A percentile compares a stretch with the other conserved stretches of the same genome.
Evolutionary conservation across 2,888 invertebrate genomes (phyloP).

Genomic region (Octodonta nipae): DNA sequence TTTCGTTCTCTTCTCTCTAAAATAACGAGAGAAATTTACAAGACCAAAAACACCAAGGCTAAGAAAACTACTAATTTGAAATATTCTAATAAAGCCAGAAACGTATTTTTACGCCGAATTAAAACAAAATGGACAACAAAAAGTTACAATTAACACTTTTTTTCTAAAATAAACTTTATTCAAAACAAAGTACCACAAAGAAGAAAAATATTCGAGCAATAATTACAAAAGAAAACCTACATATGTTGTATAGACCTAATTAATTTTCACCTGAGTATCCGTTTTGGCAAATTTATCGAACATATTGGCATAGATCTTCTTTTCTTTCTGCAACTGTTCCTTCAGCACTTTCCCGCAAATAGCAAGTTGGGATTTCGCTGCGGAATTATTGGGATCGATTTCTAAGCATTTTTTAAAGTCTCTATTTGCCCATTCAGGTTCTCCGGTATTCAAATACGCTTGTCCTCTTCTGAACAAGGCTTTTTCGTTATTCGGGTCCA

Average conservation of each 20-base stretch:
- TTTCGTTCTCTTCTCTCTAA: slow-evolving; percentile 61
- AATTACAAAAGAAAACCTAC: too few species aligned
- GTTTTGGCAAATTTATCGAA: slow-evolving; percentile 81
- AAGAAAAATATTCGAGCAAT: too few species aligned
- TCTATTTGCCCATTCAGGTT: slow-evolving; percentile 59
- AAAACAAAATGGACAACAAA: too few species aligned
- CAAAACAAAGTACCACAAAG: too few species aligned
- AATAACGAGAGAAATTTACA: slow-evolving; percentile 2
- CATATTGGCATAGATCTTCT: slow-evolving; percentile 84
- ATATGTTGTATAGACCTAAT: too few species aligned
- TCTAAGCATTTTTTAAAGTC: slow-evolving; percentile 59
- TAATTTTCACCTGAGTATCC: slow-evolving; percentile 53
- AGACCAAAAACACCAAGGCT: too few species aligned
- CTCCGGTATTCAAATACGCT: slow-evolving; percentile 60
- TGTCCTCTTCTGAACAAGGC: slow-evolving; percentile 79
- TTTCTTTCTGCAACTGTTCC: slow-evolving; percentile 66
- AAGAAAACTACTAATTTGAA: too few species aligned
- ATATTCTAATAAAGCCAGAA: too few species aligned
- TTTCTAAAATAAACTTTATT: too few species aligned
- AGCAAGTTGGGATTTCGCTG: slow-evolving; percentile 65
- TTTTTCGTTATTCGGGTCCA: slow-evolving; percentile 70
- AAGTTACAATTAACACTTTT: too few species aligned
- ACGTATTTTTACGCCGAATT: too few species aligned
- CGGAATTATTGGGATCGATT: slow-evolving; percentile 75
- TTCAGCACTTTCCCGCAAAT: slow-evolving; percentile 61